phyloP scores from a whole-genome alignment of 2,888 invertebrate genomes.

The Leptinotarsa tumamoca region DNA sequence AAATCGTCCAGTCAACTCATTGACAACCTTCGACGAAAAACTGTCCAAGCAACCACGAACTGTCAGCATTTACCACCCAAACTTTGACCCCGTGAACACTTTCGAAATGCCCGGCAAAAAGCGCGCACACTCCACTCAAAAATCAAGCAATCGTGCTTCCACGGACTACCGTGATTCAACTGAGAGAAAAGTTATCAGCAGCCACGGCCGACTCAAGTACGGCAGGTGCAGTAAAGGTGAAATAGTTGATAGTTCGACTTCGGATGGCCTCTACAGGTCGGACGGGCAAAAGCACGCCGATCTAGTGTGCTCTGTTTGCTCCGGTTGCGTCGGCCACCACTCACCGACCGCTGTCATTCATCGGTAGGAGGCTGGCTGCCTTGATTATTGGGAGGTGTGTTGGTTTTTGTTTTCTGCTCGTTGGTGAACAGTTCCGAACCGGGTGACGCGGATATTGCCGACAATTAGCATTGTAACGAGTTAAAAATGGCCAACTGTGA shows the following conservation, averaged over 20 bases:
- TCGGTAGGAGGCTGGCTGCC: conserved; percentile 32
- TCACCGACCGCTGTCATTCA: conserved; percentile 35
- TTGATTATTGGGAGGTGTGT: conserved; percentile 34
- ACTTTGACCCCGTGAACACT: conserved; percentile 22
- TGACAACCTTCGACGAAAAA: conserved; percentile 15
- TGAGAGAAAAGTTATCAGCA: conserved; percentile 47
- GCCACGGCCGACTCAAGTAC: conserved; percentile 25
- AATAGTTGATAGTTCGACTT: conserved; percentile 49
- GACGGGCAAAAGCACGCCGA: conserved; percentile 42
- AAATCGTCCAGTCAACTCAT: not conserved
- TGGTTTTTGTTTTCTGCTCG: conserved; percentile 29
- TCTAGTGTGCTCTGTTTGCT: conserved; percentile 53
- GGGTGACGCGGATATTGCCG: conserved; percentile 9
- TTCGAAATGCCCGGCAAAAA: conserved; percentile 29
- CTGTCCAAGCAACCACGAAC: conserved; percentile 5
- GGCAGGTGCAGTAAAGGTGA: conserved; percentile 46
- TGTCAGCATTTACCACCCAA: conserved; percentile 17
- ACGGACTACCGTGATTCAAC: conserved; percentile 52
- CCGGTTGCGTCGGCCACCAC: conserved; percentile 36
- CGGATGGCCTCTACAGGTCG: conserved; percentile 54
- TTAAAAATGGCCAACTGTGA: conserved; percentile 3
- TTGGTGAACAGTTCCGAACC: conserved; percentile 20
- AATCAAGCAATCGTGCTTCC: conserved; percentile 37
- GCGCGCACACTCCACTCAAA: conserved; percentile 26
- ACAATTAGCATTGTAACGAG: conserved; percentile 6